These are phyloP conservation scores for Gymnothorax javanicus DNA, from an alignment of 2,797 vertebrate species.

Conservation along the genomic window DNA sequence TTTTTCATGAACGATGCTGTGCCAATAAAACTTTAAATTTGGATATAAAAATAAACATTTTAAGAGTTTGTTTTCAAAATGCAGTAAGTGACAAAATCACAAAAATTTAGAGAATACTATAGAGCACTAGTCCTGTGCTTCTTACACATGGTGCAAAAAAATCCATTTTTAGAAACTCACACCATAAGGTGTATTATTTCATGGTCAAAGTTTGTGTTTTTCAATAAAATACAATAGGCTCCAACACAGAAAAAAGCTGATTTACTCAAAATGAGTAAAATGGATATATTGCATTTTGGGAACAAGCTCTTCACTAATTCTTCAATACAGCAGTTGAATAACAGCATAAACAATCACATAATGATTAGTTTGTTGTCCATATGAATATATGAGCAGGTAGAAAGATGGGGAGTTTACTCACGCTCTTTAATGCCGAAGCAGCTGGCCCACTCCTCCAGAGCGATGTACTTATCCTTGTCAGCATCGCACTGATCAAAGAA, in stretches of 20 bases:
- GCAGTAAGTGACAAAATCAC: too few relatives aligned
- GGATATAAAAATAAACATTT: not conserved
- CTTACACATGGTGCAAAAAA: too few relatives aligned
- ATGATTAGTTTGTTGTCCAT: not conserved
- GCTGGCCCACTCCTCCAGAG: slow-evolving; percentile 93
- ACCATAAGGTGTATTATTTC: too few relatives aligned
- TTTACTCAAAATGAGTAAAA: too few relatives aligned
- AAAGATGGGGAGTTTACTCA: slow-evolving; percentile 68
- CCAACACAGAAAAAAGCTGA: too few relatives aligned
- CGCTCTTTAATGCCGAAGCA: slow-evolving; percentile 97
- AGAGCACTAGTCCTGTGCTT: too few relatives aligned
- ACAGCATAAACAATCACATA: not conserved
- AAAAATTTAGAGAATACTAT: too few relatives aligned
- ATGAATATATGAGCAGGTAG: not conserved
- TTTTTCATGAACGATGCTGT: not conserved
- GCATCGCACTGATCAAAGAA: slow-evolving; percentile 94
- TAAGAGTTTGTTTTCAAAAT: too few relatives aligned
- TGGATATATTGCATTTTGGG: too few relatives aligned
- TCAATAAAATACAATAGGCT: too few relatives aligned
- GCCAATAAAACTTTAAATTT: not conserved
- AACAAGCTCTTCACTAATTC: not conserved
- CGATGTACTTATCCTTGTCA: slow-evolving; percentile 95
- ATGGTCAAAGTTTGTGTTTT: too few relatives aligned
- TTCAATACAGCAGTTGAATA: not conserved
- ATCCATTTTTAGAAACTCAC: too few relatives aligned